phyloP scores from a whole-genome alignment of 2,113 vertebrate species.

The Equus quagga region DNA sequence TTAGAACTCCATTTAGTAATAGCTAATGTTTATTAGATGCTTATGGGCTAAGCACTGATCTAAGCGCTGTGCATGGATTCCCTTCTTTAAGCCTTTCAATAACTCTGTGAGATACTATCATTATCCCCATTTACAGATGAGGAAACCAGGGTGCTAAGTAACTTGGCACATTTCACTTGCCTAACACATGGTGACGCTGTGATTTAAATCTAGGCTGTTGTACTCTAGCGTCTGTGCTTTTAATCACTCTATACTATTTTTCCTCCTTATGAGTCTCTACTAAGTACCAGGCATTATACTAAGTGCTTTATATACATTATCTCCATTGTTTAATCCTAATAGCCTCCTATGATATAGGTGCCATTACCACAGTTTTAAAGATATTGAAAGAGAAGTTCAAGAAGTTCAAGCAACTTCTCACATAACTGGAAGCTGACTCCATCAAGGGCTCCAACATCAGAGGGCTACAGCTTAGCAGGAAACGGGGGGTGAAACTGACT shows the following conservation, averaged over 20 bases:
- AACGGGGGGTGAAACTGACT: not conserved
- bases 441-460: not conserved
- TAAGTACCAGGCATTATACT: not conserved
- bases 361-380: not conserved
- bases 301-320: not conserved
- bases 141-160: not conserved
- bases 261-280: not conserved
- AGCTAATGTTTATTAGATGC: slow-evolving; percentile 5
- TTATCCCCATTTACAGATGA: slow-evolving; percentile 9
- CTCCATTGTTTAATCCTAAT: not conserved
- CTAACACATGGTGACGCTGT: not conserved
- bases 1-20: slow-evolving; percentile 7
- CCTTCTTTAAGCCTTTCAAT: not conserved
- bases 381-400: not conserved
- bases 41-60: not conserved
- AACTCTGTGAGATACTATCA: not conserved
- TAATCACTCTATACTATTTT: not conserved
- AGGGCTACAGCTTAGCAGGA: not conserved
- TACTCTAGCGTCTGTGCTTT: slow-evolving; percentile 10
- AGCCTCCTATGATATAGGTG: not conserved
- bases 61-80: not conserved
- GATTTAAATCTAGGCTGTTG: not conserved
- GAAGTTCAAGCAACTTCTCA: not conserved
- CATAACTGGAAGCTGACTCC: not conserved
- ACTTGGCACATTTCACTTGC: not conserved